Conservation (phyloP, 92 coral and sea anemone genomes). For the Montipora capitata region DNA sequence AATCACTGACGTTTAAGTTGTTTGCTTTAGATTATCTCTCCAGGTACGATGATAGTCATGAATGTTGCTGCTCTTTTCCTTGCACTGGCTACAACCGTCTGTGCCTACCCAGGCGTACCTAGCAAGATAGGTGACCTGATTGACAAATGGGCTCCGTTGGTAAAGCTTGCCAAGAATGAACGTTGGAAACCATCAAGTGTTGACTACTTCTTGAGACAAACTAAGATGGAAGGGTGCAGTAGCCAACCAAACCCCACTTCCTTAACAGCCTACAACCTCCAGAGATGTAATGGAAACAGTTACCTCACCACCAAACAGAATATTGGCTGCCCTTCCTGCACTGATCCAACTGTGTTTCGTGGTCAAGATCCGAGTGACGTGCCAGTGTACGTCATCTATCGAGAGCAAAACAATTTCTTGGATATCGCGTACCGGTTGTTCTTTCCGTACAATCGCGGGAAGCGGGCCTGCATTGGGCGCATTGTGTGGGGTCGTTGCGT, state of each 20-base stretch:
- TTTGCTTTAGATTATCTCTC: background rate
- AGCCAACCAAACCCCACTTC: background rate
- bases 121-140: conserved; percentile 6
- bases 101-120: background rate
- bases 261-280: background rate
- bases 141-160: conserved; percentile 50
- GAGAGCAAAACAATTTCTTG: background rate
- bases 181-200: conserved; percentile 53
- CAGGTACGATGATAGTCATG: conserved; percentile 28
- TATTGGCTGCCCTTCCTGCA: background rate
- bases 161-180: conserved; percentile 32
- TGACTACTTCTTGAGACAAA: conserved; percentile 39
- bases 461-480: conserved; percentile 48
- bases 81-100: conserved; percentile 12
- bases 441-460: conserved; percentile 75
- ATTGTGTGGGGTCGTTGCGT: background rate
- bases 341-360: conserved; percentile 21
- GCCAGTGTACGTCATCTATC: conserved; percentile 41
- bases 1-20: conserved; percentile 23
- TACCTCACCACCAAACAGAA: too few species aligned
- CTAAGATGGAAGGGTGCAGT: conserved; percentile 15
- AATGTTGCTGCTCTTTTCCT: conserved; percentile 32
- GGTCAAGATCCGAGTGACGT: conserved; percentile 28
- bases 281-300: too few species aligned
- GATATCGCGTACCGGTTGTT: conserved; percentile 68